Conservation (phyloP, 1,140 invertebrate species). For the Samia ricini region DNA sequence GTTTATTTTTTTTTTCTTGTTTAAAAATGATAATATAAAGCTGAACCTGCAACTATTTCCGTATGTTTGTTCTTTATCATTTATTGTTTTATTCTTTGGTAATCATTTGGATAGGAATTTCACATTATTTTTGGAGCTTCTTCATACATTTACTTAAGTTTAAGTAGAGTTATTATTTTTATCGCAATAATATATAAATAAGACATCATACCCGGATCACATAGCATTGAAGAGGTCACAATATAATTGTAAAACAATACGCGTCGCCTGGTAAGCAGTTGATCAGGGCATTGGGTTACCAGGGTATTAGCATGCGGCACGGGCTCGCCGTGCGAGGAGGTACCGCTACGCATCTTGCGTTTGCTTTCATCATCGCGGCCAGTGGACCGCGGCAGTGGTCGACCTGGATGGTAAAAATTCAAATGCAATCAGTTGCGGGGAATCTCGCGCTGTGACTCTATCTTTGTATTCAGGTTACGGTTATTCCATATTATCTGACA, state of each 20-base stretch:
- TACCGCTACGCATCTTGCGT: slow-evolving; percentile 13
- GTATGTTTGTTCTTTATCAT: too few relatives aligned
- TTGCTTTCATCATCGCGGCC: slow-evolving; percentile 16
- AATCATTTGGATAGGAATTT: too few relatives aligned
- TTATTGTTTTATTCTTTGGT: too few relatives aligned
- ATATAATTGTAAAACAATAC: slow-evolving; percentile 4
- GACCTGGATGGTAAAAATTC: background rate
- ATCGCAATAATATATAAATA: background rate
- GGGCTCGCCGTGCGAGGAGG: slow-evolving; percentile 3
- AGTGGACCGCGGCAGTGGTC: slow-evolving; percentile 9
- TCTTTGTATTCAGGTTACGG: background rate
- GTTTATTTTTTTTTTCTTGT: too few relatives aligned
- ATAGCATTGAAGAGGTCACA: slow-evolving; percentile 7
- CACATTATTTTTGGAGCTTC: too few relatives aligned
- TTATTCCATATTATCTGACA: background rate
- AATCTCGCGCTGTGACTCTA: background rate
- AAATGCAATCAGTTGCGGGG: background rate
- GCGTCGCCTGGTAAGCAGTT: slow-evolving; percentile 3
- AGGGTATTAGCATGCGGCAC: slow-evolving; percentile 10
- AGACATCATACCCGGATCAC: slow-evolving; percentile 4
- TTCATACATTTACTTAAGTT: too few relatives aligned
- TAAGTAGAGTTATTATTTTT: too few relatives aligned
- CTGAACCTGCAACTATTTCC: too few relatives aligned
- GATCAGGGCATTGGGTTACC: slow-evolving; percentile 13
- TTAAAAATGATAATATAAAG: too few relatives aligned